Conservation (phyloP, 2,888 invertebrate species). For the Calliopum simillimum region DNA sequence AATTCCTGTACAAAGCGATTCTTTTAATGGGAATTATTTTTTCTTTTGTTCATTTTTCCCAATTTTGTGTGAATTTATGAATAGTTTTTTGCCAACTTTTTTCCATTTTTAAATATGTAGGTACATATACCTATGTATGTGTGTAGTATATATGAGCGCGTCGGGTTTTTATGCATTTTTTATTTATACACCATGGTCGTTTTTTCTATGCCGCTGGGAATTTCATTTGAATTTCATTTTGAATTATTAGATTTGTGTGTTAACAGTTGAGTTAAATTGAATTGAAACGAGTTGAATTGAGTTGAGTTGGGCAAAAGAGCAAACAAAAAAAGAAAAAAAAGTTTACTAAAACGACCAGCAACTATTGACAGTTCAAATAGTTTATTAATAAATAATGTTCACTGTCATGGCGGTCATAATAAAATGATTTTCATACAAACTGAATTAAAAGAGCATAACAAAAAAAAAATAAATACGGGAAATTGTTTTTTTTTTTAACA, state of each 20-base stretch:
- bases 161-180: too few species aligned
- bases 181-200: too few species aligned
- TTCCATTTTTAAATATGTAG: neutral
- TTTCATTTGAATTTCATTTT: constrained; percentile 18
- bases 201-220: neutral
- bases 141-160: too few species aligned
- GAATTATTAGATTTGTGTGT: constrained; percentile 31
- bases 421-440: constrained; percentile 25
- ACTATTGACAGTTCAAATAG: constrained; percentile 26
- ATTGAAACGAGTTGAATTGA: constrained; percentile 7
- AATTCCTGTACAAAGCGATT: too few species aligned
- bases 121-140: too few species aligned
- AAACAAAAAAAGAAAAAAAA: neutral
- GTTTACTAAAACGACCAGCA: neutral
- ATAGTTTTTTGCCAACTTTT: constrained; percentile 20
- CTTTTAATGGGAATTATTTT: neutral
- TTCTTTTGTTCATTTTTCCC: neutral
- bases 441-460: neutral
- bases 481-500: too few species aligned
- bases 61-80: constrained; percentile 30
- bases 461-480: too few species aligned
- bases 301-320: constrained; percentile 1
- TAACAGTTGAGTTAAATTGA: constrained; percentile 19
- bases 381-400: constrained; percentile 33
- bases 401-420: constrained; percentile 17